Conservation (phyloP, 2,888 invertebrate species). For the Himalopsyche anomala region DNA sequence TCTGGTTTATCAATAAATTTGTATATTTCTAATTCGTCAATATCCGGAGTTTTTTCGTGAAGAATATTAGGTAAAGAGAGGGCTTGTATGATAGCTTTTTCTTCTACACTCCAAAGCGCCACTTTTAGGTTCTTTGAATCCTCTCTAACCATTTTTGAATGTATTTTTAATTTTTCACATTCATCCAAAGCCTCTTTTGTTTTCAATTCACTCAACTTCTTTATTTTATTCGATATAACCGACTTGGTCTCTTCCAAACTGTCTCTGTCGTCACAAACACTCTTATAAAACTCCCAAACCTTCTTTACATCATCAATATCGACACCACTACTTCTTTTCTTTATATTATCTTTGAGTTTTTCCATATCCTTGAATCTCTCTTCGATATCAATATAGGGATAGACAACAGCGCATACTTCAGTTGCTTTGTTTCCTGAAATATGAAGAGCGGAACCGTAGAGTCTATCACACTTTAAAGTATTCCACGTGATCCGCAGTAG, state of each 20-base stretch:
- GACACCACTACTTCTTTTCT: conserved; percentile 75
- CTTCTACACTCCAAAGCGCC: conserved; percentile 84
- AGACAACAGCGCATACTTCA: conserved; percentile 81
- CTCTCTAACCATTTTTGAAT: conserved; percentile 77
- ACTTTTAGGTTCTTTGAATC: conserved; percentile 81
- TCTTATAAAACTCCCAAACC: conserved; percentile 80
- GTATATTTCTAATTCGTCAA: conserved; percentile 68
- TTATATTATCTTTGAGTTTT: conserved; percentile 76
- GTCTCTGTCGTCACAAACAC: conserved; percentile 74
- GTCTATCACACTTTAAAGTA: not conserved
- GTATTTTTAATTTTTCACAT: conserved; percentile 77
- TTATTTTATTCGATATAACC: conserved; percentile 75
- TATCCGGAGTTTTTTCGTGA: conserved; percentile 79
- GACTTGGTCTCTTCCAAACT: conserved; percentile 76
- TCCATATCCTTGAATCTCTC: conserved; percentile 75
- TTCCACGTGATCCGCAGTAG: not conserved
- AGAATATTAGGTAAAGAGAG: conserved; percentile 84
- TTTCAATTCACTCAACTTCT: conserved; percentile 70
- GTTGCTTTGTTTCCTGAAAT: conserved; percentile 84
- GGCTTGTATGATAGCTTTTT: conserved; percentile 80
- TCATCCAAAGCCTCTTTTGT: conserved; percentile 70
- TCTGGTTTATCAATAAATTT: conserved; percentile 68
- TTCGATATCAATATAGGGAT: conserved; percentile 82
- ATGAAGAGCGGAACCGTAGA: conserved; percentile 78
- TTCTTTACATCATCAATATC: conserved; percentile 77